Conservation (phyloP, 2,113 vertebrate genomes). For the Oncorhynchus clarkii region DNA sequence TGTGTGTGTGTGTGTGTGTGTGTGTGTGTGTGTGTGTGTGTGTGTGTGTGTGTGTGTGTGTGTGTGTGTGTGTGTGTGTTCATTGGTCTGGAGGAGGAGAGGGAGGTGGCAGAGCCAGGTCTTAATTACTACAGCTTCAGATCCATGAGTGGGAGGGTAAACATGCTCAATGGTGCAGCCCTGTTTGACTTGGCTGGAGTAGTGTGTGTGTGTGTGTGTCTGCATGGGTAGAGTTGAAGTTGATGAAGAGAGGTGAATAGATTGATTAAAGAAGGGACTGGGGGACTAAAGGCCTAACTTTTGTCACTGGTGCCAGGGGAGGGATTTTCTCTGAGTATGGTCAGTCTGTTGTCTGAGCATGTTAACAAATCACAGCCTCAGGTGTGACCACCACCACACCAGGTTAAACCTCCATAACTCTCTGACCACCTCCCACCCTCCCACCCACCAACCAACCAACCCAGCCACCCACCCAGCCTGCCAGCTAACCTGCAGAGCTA, state of each 20-base stretch:
- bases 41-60: not conserved
- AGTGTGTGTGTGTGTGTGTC: conserved; percentile 16
- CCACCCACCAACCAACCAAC: conserved; percentile 9
- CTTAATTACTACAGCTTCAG: conserved; percentile 34
- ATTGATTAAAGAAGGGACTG: not conserved
- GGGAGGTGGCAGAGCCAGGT: conserved; percentile 13
- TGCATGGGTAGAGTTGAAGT: conserved; percentile 6
- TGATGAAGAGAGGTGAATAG: not conserved
- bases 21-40: not conserved
- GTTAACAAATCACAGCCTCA: conserved; percentile 66
- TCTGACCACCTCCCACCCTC: conserved; percentile 41
- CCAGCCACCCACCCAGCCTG: too few species aligned
- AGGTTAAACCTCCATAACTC: conserved; percentile 48
- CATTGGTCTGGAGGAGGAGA: conserved; percentile 5
- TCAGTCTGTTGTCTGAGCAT: conserved; percentile 67
- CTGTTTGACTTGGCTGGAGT: conserved; percentile 55
- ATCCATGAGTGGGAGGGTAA: conserved; percentile 35
- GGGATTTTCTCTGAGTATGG: conserved; percentile 66
- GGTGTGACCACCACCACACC: conserved; percentile 43
- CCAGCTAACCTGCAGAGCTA: not conserved
- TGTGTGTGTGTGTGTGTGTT: not conserved
- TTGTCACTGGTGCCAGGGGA: conserved; percentile 67
- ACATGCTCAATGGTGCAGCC: conserved; percentile 23
- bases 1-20: not conserved
- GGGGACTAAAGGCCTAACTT: conserved; percentile 16